Percentiles rank a stretch among this genome's conserved stretches.
Evolutionary conservation across 1,140 invertebrate species (phyloP).

Genomic region (Teleogryllus occipitalis): DNA sequence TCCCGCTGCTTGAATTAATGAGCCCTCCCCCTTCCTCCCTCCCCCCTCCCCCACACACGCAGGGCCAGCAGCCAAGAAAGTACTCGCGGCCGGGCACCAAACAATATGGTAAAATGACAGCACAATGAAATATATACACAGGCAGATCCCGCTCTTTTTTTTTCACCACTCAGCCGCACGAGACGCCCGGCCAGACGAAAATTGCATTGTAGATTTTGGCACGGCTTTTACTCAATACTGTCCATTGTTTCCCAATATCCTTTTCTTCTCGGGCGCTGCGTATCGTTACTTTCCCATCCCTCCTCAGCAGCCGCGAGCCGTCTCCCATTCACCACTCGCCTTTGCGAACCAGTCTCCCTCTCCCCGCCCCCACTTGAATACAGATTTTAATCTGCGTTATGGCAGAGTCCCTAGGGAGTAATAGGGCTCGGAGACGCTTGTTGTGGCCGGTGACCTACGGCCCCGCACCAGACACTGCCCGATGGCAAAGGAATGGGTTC

Average conservation of each 20-base stretch:
- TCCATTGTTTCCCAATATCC: constrained; percentile 1
- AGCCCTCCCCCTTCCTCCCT: neutral
- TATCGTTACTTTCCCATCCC: too few relatives aligned
- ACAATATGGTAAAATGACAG: constrained; percentile 5
- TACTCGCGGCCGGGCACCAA: neutral
- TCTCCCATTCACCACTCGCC: too few relatives aligned
- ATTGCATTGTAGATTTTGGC: neutral
- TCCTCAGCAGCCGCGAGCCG: too few relatives aligned
- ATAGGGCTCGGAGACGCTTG: too few relatives aligned
- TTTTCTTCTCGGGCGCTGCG: neutral
- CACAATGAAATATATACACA: neutral
- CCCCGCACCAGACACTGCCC: too few relatives aligned
- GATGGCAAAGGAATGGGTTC: too few relatives aligned
- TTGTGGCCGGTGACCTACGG: too few relatives aligned
- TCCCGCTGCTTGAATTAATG: neutral
- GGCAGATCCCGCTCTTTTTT: neutral
- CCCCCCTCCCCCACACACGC: too few relatives aligned
- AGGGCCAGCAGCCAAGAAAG: neutral
- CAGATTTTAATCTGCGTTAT: too few relatives aligned
- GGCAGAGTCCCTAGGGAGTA: too few relatives aligned
- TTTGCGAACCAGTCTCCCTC: too few relatives aligned
- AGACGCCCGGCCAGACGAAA: neutral
- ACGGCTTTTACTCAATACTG: neutral
- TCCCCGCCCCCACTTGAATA: too few relatives aligned
- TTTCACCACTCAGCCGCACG: neutral